Evolutionary conservation across 2,797 vertebrate species (phyloP), one percentile per base, ranked within the genome.

Genomic region (Lindbergichthys nudifrons): DNA sequence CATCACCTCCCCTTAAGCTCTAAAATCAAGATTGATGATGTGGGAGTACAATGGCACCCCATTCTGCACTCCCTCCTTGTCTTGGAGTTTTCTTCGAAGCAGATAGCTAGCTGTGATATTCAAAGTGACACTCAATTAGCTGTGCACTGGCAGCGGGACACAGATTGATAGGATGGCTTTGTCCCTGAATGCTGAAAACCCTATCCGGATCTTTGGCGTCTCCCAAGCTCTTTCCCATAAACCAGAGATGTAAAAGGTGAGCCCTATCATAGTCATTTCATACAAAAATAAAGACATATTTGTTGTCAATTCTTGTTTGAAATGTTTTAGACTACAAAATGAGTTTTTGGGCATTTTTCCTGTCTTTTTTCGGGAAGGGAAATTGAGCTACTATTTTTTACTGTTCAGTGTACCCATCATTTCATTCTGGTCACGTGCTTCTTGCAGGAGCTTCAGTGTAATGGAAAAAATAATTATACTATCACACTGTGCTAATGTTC

Each of bases 21-120:
- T 56, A 41, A 86, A 90, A 92, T 93, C 85, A 88, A 91, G 89
- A 91, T 90, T 91, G 87, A 92, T 92, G 87, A 89, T 88, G 83
- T 81, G 0, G 77, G 77, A 85, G 74, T 69, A 65, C 81, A 84
- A 83, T 89, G 84, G 80, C 82, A 82, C 73, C 68, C 80, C 11
- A 26, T 75, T 83, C 82, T 47, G 23, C 73, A 64, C 82, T 70
- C 86, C 83, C 68, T 67, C 57, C 58, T 81, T 72, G 77, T 84
- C 82, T 73, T 16, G 43, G 70, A 78, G 68, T 83, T 85, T 90
- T 82, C 77, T 70, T 81, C 70, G 66, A 53, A 81, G 82, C 73
- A 75, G 79, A 85, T 60, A 68, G 81, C 70, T 64, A 56, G 68
- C 77, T 80, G 84, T 50, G 73, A 81, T 89, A 90, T 91, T 88